Evolutionary conservation across 2,888 invertebrate species (phyloP), one percentile per base, ranked within the genome.

Genomic region (Patella caerulea): DNA sequence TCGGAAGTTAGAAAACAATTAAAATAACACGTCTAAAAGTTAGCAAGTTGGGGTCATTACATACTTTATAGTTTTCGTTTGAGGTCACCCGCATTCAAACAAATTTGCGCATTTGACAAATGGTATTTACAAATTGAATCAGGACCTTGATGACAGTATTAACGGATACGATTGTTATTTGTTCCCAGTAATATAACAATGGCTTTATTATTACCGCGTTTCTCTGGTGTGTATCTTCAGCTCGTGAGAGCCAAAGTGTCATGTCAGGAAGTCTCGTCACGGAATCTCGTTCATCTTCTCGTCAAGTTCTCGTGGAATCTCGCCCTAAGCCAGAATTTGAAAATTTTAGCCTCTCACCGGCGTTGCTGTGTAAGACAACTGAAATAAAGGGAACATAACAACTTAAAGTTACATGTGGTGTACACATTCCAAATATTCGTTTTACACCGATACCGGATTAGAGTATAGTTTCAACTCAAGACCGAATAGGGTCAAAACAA

Each of bases 171-270:
- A 65, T 65, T 65, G 65, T 65, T 65, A 24, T 65, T 65, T 65
- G 24, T 24, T 65, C 24, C 14, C 19, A 65, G 65, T 24, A 12
- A 19, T 11, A 9, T 65, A 24, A 65, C 65, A 65, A 65, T 19
- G 65, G 65, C 9, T 19, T 24, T 65, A 24, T 65, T 65, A 65
- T 65, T 65, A 15, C 65, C 15, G 0, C 14, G 19, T 19, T 65
- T 65, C 24, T 65, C 65, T 65, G 5, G 45, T 65, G 65, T 65
- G 65, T 65, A 65, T 24, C 65, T 65, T 19, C 14, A 65, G 24
- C 65, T 65, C 65, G 65, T 65, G 65, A 65, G 65, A 65, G 65
- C 65, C 65, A 65, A 65, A 24, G 65, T 65, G 65, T 65, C 65
- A 65, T 65, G 65, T 65, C 65, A 24, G 65, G 14, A 65, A 65